Percentiles rank a stretch among this genome's conserved stretches.
These are phyloP conservation scores for Hartigia nigra DNA, from an alignment of 2,888 invertebrate species.

Conservation along the genomic window DNA sequence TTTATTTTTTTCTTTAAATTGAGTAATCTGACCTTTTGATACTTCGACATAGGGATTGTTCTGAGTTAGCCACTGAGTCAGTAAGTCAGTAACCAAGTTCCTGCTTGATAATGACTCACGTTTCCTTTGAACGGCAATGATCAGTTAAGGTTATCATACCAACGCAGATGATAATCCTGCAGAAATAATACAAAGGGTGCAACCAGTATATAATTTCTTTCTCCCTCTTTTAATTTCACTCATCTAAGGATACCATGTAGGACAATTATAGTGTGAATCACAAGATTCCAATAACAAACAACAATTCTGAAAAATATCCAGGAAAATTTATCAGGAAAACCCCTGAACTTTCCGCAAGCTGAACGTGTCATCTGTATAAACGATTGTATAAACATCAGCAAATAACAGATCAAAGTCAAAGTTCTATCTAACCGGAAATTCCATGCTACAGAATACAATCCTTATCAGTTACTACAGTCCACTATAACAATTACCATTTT, in stretches of 20 bases:
- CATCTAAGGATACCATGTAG: not conserved
- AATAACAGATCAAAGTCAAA: constrained; percentile 47
- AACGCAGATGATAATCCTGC: not conserved
- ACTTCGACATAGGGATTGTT: not conserved
- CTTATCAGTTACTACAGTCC: not conserved
- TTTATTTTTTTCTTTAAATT: not conserved
- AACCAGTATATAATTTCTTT: not conserved
- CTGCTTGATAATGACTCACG: not conserved
- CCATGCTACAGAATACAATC: not conserved
- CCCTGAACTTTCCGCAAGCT: constrained; percentile 6
- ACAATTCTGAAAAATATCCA: constrained; percentile 32
- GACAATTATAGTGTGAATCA: not conserved
- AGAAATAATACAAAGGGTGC: not conserved
- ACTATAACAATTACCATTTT: not conserved
- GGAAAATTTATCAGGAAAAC: constrained; percentile 45
- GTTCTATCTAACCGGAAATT: constrained; percentile 19
- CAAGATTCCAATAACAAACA: not conserved
- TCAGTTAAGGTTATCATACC: not conserved
- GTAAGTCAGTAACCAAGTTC: not conserved
- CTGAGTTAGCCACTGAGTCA: not conserved
- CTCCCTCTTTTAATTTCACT: not conserved
- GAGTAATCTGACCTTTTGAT: not conserved
- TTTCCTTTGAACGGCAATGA: not conserved
- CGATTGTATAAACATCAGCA: constrained; percentile 58
- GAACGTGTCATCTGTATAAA: constrained; percentile 46